Evolutionary conservation across 1,140 invertebrate genomes (phyloP), one percentile per base, ranked within the genome.

Genomic region (Drosophila rhopaloa): DNA sequence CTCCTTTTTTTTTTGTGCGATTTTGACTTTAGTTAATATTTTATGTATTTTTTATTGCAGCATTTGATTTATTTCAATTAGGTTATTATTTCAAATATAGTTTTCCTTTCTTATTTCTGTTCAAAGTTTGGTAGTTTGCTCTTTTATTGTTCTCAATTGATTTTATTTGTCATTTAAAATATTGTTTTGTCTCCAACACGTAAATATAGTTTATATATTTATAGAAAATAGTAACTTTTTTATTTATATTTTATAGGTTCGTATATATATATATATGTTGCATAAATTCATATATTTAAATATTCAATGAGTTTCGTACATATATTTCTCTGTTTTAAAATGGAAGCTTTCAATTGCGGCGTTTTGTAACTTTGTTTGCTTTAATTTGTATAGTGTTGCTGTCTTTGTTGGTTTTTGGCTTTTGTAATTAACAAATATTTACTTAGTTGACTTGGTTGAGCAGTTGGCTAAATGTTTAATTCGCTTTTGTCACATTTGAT

Each of bases 321-420:
- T 75, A 54, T 68, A 8, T 47, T 37, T 78, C 66, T 68, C 53
- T 63, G 40, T 41, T 72, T 83, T 61, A 80, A 89, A 90, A 90
- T 89, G 85, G 85, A 89, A 89, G 85, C 85, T 89, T 90, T 85
- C 81, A 89, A 79, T 89, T 89, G 74, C 85, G 77, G 85, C 85
- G 78, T 85, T 85, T 80, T 90, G 85, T 89, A 81, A 85, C 85
- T 90, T 90, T 90, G 78, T 89, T 90, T 77, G 55, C 61, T 54
- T 90, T 78, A 50, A 62, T 88, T 80, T 88, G 60, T 88, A 73
- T 86, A 71, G 56, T 66, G 35, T 68, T 55, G 60, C 47, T 38
- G n/a, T 61, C 14, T 40, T 29, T 48, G 54, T 75, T 70, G 37
- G 47, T 44, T 58, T 58, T 53, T 76, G 48, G 44, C 38, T 59